Percentiles rank a stretch among this genome's conserved stretches.
These are phyloP conservation scores for Conomelus anceps DNA, from an alignment of 2,888 invertebrate species.

Conservation along the genomic window DNA sequence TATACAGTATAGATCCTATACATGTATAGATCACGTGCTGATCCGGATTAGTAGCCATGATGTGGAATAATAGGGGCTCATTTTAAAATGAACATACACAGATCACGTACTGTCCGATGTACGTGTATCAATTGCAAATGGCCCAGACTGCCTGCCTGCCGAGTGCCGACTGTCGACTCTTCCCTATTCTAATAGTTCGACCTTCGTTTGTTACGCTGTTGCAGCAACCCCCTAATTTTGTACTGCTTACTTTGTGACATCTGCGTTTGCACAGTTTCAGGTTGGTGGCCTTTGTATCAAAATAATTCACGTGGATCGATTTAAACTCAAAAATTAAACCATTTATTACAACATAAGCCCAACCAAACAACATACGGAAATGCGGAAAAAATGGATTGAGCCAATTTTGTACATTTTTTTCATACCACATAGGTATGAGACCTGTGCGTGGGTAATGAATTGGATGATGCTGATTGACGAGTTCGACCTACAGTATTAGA, in stretches of 20 bases:
- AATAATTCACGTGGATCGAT: too few relatives aligned
- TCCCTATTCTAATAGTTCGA: neutral
- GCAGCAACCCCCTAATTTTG: neutral
- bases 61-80: conserved; percentile 9
- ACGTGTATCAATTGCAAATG: conserved; percentile 11
- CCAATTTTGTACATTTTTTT: too few relatives aligned
- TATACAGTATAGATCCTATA: too few relatives aligned
- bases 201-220: neutral
- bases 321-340: too few relatives aligned
- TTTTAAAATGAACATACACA: conserved; percentile 8
- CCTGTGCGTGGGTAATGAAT: too few relatives aligned
- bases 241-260: neutral
- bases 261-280: neutral
- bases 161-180: neutral
- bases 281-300: too few relatives aligned
- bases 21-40: neutral
- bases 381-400: too few relatives aligned
- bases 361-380: too few relatives aligned
- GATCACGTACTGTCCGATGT: conserved; percentile 5
- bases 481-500: too few relatives aligned
- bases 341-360: too few relatives aligned
- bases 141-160: neutral
- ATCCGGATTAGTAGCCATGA: conserved; percentile 8
- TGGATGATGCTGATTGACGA: too few relatives aligned
- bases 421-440: too few relatives aligned